Evolutionary conservation across 2,888 invertebrate species (phyloP).

Genomic region (Thalpophila matura): DNA sequence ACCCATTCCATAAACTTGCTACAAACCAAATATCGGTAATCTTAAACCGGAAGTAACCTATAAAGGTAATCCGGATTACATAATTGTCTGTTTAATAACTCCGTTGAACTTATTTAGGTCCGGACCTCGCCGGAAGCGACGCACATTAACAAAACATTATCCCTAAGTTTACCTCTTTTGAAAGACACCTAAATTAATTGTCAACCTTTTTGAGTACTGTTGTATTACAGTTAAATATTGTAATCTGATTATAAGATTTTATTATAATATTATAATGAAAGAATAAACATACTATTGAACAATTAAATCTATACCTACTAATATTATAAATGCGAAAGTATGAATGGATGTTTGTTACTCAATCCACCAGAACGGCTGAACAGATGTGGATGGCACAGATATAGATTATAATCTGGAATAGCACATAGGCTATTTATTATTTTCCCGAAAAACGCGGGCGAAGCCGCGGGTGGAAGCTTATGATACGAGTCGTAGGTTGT

Average conservation of each 20-base stretch:
- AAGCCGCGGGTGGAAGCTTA: no score
- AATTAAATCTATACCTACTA: no score
- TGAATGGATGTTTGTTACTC: no score
- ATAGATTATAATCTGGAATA: no score
- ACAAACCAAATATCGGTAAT: conserved; percentile 18
- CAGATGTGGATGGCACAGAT: no score
- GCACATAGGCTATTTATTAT: no score
- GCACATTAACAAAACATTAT: conserved; percentile 76
- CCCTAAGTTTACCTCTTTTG: conserved; percentile 72
- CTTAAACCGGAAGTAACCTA: conserved; percentile 26
- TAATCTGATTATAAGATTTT: conserved; percentile 5
- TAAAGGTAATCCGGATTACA: conserved; percentile 60
- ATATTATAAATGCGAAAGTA: no score
- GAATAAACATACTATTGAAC: background rate
- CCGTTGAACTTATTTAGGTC: conserved; percentile 64
- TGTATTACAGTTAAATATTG: conserved; percentile 34
- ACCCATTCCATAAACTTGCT: conserved; percentile 1
- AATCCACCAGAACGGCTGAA: no score
- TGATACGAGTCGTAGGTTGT: no score
- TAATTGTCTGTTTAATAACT: conserved; percentile 63
- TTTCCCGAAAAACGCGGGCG: no score
- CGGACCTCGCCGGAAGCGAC: conserved; percentile 65
- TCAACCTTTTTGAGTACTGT: conserved; percentile 55
- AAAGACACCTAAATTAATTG: conserved; percentile 72
- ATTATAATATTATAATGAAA: background rate